These are phyloP conservation scores for Diloba caeruleocephala DNA, from an alignment of 2,888 invertebrate genomes.

Conservation along the genomic window DNA sequence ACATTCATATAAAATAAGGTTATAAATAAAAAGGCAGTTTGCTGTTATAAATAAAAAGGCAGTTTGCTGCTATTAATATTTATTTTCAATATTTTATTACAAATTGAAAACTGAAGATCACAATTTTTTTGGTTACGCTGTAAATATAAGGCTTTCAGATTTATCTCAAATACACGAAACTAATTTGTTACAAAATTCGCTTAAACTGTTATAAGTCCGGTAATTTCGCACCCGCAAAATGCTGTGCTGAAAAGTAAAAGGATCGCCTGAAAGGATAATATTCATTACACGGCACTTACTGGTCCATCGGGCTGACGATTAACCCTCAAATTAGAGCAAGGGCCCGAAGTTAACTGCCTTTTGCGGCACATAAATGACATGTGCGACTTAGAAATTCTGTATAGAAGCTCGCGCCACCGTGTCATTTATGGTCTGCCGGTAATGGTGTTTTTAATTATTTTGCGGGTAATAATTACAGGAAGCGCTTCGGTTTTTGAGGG, in stretches of 20 bases:
- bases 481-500: slow-evolving; percentile 44
- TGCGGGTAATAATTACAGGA: slow-evolving; percentile 55
- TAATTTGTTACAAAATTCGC: slow-evolving; percentile 19
- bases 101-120: neutral
- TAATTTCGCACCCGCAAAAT: slow-evolving; percentile 32
- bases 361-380: slow-evolving; percentile 76
- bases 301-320: slow-evolving; percentile 75
- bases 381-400: slow-evolving; percentile 65
- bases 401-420: slow-evolving; percentile 35
- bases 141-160: too few relatives aligned
- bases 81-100: neutral
- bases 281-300: slow-evolving; percentile 81
- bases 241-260: slow-evolving; percentile 57
- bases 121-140: too few relatives aligned
- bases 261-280: slow-evolving; percentile 67
- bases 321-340: slow-evolving; percentile 79
- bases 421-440: slow-evolving; percentile 44
- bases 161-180: slow-evolving; percentile 8
- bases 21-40: too few relatives aligned
- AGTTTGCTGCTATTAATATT: too few relatives aligned
- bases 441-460: slow-evolving; percentile 65
- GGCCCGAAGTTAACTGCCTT: slow-evolving; percentile 76
- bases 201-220: slow-evolving; percentile 13
- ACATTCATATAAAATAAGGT: slow-evolving; percentile 3
- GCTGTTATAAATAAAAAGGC: too few relatives aligned